Evolutionary conservation across 2,797 vertebrate genomes (phyloP).

Genomic region (Lerista edwardsae): DNA sequence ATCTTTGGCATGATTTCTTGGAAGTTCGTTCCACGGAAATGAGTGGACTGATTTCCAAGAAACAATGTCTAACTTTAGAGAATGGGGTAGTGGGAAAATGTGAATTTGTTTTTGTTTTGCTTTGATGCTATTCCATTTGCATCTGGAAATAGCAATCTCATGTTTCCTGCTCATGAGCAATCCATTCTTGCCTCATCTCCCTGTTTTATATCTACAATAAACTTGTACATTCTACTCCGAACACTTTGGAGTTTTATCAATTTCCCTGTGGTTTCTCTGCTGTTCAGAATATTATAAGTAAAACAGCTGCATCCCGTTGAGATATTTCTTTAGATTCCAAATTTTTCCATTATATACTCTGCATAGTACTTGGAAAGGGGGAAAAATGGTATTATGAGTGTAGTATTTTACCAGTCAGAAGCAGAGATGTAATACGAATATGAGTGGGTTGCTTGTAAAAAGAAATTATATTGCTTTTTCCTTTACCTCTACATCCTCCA

Average conservation of each 20-base stretch:
- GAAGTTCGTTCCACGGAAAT: neutral
- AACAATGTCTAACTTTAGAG: neutral
- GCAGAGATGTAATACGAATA: conserved; percentile 58
- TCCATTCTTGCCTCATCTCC: neutral
- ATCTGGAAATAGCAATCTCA: neutral
- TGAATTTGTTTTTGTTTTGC: neutral
- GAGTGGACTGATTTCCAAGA: neutral
- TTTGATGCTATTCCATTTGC: neutral
- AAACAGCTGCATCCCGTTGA: conserved; percentile 47
- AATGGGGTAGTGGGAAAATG: too few relatives aligned
- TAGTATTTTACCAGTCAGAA: conserved; percentile 73
- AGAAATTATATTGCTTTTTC: conserved; percentile 65
- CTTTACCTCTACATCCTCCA: conserved; percentile 73
- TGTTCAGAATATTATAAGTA: conserved; percentile 47
- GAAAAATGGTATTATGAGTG: conserved; percentile 67
- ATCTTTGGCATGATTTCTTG: too few relatives aligned
- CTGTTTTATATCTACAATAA: conserved; percentile 55
- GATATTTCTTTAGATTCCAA: conserved; percentile 59
- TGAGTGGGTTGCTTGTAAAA: conserved; percentile 69
- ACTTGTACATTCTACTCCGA: conserved; percentile 46
- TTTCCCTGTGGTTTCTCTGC: neutral
- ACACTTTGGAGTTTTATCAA: conserved; percentile 21
- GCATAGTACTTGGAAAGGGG: conserved; percentile 61
- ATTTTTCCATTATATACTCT: conserved; percentile 63
- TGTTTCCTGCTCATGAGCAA: neutral